These are phyloP conservation scores for Andrena praecox DNA, from an alignment of 2,888 invertebrate species.

Conservation along the genomic window DNA sequence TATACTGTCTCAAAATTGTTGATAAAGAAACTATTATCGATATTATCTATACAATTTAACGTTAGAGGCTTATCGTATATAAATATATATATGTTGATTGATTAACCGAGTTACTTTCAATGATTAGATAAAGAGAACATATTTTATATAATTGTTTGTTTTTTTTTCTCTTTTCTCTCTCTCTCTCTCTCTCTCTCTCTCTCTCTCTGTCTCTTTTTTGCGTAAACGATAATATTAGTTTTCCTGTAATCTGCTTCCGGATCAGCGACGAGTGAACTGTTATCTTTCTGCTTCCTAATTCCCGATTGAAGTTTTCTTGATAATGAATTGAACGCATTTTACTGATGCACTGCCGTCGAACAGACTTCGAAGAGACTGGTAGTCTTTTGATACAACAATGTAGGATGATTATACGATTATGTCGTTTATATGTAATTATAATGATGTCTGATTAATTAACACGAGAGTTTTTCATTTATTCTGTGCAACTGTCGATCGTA, in stretches of 20 bases:
- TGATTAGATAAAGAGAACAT: not conserved
- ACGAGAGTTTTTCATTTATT: constrained; percentile 20
- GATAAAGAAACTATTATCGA: constrained; percentile 29
- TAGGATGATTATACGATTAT: constrained; percentile 7
- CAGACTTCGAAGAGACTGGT: constrained; percentile 21
- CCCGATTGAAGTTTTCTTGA: constrained; percentile 22
- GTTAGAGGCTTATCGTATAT: constrained; percentile 51
- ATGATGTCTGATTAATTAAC: constrained; percentile 8
- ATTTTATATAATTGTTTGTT: constrained; percentile 18
- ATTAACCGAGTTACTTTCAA: constrained; percentile 37
- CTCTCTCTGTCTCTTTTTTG: not conserved
- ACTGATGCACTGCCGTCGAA: constrained; percentile 26
- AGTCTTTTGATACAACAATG: constrained; percentile 22
- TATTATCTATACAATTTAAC: constrained; percentile 46
- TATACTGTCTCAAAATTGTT: constrained; percentile 34
- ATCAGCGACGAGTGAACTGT: constrained; percentile 33
- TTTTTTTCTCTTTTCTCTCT: not conserved
- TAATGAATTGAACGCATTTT: constrained; percentile 15
- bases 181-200: too few relatives aligned
- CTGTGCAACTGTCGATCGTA: constrained; percentile 8
- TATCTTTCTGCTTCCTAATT: constrained; percentile 19
- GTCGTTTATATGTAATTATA: constrained; percentile 44
- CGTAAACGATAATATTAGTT: constrained; percentile 28
- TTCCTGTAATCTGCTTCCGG: constrained; percentile 29
- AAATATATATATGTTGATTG: constrained; percentile 40